A percentile compares a stretch with the other conserved stretches of the same genome.
Conservation (phyloP, 2,888 invertebrate genomes). For the Aporophyla nigra region DNA sequence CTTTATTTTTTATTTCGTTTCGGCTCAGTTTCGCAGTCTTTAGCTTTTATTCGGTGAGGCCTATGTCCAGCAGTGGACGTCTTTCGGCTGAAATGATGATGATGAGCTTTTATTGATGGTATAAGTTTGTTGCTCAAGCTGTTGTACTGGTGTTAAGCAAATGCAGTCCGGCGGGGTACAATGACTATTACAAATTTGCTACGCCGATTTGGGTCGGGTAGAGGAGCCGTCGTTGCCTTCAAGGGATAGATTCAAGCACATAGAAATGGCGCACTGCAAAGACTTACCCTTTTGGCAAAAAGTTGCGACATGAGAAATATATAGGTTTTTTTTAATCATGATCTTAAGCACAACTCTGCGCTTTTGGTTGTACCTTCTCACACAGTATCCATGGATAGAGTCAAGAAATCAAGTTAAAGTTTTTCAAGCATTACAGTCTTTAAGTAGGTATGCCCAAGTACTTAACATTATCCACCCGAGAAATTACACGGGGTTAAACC, state of each 20-base stretch:
- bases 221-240: background rate
- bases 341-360: too few species aligned
- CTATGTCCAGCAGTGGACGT: too few species aligned
- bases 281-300: background rate
- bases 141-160: background rate
- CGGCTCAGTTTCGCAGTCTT: background rate
- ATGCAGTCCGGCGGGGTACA: background rate
- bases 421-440: background rate
- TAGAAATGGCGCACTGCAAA: background rate
- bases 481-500: background rate
- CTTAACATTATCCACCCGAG: background rate
- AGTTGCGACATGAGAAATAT: background rate
- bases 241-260: background rate
- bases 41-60: background rate
- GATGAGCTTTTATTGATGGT: background rate
- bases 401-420: slow-evolving; percentile 11
- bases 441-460: background rate
- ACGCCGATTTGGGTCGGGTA: background rate
- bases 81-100: too few species aligned
- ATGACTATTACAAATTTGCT: background rate
- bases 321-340: background rate
- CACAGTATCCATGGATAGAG: too few species aligned
- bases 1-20: background rate
- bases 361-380: too few species aligned
- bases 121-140: background rate